Percentiles rank a stretch among this genome's conserved stretches.
Conservation (phyloP, 2,888 invertebrate species). For the Cetonia aurata region DNA sequence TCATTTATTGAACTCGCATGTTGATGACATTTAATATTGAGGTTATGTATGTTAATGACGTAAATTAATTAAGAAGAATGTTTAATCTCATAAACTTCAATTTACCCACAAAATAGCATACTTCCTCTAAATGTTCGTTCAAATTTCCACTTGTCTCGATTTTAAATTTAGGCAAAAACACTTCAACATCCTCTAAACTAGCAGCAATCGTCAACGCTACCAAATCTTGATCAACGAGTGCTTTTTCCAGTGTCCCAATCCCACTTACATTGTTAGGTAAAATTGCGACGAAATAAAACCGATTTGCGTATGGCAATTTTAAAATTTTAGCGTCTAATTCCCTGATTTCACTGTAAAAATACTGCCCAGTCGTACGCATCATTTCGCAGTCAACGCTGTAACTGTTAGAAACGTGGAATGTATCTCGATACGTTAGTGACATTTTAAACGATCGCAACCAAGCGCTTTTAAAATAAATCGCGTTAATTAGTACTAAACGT, state of each 20-base stretch:
- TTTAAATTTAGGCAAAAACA: conserved; percentile 84
- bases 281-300: conserved; percentile 81
- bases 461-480: conserved; percentile 86
- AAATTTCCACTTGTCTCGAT: conserved; percentile 80
- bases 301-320: conserved; percentile 77
- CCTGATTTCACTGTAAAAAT: conserved; percentile 67
- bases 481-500: conserved; percentile 82
- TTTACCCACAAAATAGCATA: conserved; percentile 61
- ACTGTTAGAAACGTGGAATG: conserved; percentile 73
- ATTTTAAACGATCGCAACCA: conserved; percentile 79
- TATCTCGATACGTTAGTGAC: conserved; percentile 69
- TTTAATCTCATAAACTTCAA: neutral
- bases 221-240: conserved; percentile 71
- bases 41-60: neutral
- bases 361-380: conserved; percentile 75
- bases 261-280: conserved; percentile 79
- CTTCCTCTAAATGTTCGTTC: conserved; percentile 73
- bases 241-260: conserved; percentile 72
- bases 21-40: neutral
- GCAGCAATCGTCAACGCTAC: conserved; percentile 68
- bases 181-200: conserved; percentile 71
- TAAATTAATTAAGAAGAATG: neutral
- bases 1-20: no score
- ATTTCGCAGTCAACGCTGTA: conserved; percentile 77
- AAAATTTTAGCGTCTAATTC: conserved; percentile 74